Percentiles rank a stretch among this genome's conserved stretches.
Evolutionary conservation across 1,140 invertebrate species (phyloP).

Genomic region (Cephus cinctus): DNA sequence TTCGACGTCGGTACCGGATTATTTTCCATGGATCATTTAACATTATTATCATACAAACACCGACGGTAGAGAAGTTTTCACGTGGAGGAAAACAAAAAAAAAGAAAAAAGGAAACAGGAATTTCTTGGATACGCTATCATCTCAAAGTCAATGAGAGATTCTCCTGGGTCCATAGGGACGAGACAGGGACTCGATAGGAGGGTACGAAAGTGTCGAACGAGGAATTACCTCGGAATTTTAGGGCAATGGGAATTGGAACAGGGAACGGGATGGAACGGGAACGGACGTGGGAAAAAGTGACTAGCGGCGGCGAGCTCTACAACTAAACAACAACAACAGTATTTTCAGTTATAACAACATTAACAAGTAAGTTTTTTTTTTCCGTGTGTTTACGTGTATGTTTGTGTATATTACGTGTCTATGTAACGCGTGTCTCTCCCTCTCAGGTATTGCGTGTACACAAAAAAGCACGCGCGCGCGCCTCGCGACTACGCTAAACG

Average conservation of each 20-base stretch:
- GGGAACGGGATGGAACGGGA: slow-evolving; percentile 25
- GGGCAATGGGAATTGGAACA: too few relatives aligned
- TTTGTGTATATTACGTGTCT: neutral
- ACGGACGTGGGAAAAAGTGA: slow-evolving; percentile 39
- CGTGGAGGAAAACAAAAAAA: neutral
- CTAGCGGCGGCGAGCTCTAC: slow-evolving; percentile 58
- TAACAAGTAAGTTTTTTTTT: slow-evolving; percentile 55
- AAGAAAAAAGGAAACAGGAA: slow-evolving; percentile 27
- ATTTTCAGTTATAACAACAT: slow-evolving; percentile 59
- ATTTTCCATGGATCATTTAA: too few relatives aligned
- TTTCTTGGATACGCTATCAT: too few relatives aligned
- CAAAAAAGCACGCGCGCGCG: neutral
- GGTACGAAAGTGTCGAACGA: too few relatives aligned
- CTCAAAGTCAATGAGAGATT: too few relatives aligned
- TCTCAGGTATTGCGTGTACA: too few relatives aligned
- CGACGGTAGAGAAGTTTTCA: too few relatives aligned
- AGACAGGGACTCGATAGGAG: too few relatives aligned
- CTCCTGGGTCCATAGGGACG: too few relatives aligned
- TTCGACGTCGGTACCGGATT: too few relatives aligned
- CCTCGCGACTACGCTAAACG: neutral
- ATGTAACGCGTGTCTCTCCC: neutral
- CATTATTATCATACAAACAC: too few relatives aligned
- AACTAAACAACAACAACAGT: slow-evolving; percentile 59
- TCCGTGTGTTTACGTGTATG: slow-evolving; percentile 33
- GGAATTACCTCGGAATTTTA: slow-evolving; percentile 27